Evolutionary conservation across 2,888 invertebrate genomes (phyloP), one percentile per base, ranked within the genome.

Genomic region (Drosophila helvetica): DNA sequence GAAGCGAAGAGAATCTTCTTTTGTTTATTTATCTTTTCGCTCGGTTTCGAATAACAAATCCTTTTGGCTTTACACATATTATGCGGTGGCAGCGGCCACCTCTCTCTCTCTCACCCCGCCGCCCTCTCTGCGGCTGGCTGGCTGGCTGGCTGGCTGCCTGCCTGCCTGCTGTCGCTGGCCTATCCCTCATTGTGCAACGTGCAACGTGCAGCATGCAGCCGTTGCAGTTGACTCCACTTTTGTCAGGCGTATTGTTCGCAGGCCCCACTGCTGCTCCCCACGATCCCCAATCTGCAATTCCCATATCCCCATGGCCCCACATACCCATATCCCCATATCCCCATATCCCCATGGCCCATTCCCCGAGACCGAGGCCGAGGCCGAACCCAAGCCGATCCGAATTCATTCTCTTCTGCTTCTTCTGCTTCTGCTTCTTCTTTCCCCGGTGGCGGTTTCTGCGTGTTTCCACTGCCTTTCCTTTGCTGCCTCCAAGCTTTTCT

Each of bases 1-100:
- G n/a, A n/a, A n/a, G n/a, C n/a, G 38, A n/a, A 46, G 25, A 66
- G 78, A 77, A 79, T 74, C 74, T 74, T 79, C 84, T 79, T 85
- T 85, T 88, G 88, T 85, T 85, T 85, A 85, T 85, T 88, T 85
- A 88, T 85, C 88, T 86, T 79, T 85, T 83, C 84, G 88, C 85
- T 88, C 76, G 84, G 88, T 86, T 86, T 85, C 86, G 79, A 86
- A 88, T 88, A 85, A 86, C 88, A 85, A 88, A 85, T 85, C 88
- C 86, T 88, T 88, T 88, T 84, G 84, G 88, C 83, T 84, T 84
- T 86, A 85, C 84, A 87, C 85, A 85, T 88, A 85, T 86, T 88
- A 88, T 86, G 76, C 78, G 79, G 81, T 38, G 54, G 54, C 19
- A 42, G 15, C 10, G 8, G 25, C n/a, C 33, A 9, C 17, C 25